Evolutionary conservation across 2,797 vertebrate genomes (phyloP).

Genomic region (Apogon talboti): DNA sequence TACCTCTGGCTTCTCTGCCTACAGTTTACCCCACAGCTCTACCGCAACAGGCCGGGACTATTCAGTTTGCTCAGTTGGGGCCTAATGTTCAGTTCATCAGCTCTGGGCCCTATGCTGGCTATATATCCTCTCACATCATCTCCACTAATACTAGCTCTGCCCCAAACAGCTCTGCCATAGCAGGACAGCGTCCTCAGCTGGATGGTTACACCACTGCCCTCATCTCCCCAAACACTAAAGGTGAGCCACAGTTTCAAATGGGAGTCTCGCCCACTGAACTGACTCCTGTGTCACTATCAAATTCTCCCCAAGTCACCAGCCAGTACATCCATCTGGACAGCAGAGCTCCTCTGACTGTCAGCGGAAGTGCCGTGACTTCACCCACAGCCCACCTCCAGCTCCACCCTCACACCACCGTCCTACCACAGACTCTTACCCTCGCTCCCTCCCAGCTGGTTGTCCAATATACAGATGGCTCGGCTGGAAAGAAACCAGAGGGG

Average conservation of each 20-base stretch:
- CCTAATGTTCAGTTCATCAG: slow-evolving; percentile 97
- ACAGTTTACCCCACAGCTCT: slow-evolving; percentile 89
- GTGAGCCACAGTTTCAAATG: slow-evolving; percentile 87
- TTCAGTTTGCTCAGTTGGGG: slow-evolving; percentile 94
- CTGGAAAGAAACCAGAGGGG: slow-evolving; percentile 88
- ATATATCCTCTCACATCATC: slow-evolving; percentile 96
- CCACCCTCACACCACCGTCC: slow-evolving; percentile 90
- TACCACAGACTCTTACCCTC: slow-evolving; percentile 93
- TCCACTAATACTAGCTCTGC: slow-evolving; percentile 87
- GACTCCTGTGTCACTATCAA: slow-evolving; percentile 82
- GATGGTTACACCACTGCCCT: slow-evolving; percentile 92
- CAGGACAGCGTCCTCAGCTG: slow-evolving; percentile 85
- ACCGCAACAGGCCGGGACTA: slow-evolving; percentile 87
- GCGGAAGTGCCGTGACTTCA: slow-evolving; percentile 77
- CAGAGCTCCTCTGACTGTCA: slow-evolving; percentile 88
- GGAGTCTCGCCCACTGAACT: slow-evolving; percentile 82
- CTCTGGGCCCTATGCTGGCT: slow-evolving; percentile 93
- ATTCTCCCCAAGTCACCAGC: slow-evolving; percentile 82
- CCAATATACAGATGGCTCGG: slow-evolving; percentile 91
- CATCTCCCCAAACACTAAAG: slow-evolving; percentile 89
- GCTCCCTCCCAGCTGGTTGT: slow-evolving; percentile 94
- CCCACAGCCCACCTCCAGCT: slow-evolving; percentile 90
- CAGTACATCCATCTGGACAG: slow-evolving; percentile 95
- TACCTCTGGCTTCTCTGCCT: slow-evolving; percentile 87
- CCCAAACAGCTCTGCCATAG: slow-evolving; percentile 83